phyloP scores from a whole-genome alignment of 2,113 vertebrate species.

The Lontra canadensis region DNA sequence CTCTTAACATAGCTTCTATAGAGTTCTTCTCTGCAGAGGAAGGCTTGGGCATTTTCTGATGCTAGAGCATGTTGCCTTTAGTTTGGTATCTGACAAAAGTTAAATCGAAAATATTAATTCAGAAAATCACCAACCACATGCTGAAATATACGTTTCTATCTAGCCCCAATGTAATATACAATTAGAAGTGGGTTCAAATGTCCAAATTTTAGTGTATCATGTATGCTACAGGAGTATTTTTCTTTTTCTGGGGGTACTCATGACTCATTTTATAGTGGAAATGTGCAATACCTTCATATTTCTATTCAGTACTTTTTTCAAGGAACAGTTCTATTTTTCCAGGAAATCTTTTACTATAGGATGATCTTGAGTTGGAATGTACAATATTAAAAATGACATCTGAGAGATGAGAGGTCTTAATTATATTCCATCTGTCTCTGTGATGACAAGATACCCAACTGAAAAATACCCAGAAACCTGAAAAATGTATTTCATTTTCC shows the following conservation, averaged over 20 bases:
- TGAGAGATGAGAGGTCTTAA: background rate
- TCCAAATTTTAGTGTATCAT: background rate
- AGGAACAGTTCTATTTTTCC: constrained; percentile 3
- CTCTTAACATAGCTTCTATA: background rate
- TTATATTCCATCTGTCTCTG: background rate
- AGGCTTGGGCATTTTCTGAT: background rate
- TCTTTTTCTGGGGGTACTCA: background rate
- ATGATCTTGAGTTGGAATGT: background rate
- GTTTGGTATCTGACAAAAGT: background rate
- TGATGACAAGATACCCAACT: background rate
- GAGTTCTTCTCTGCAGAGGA: background rate
- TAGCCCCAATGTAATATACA: background rate
- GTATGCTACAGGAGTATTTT: background rate
- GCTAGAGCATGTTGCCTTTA: background rate
- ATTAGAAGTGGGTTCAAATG: background rate
- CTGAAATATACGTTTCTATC: background rate
- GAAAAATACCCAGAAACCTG: background rate
- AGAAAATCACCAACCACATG: background rate
- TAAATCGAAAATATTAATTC: constrained; percentile 16
- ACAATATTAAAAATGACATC: background rate
- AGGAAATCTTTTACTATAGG: background rate
- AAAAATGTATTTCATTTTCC: background rate
- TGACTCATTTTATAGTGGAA: background rate
- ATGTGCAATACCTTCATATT: background rate
- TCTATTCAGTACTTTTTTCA: background rate